Evolutionary conservation across 2,888 invertebrate species (phyloP), one percentile per base, ranked within the genome.

Genomic region (Carpatolechia fugitivella): DNA sequence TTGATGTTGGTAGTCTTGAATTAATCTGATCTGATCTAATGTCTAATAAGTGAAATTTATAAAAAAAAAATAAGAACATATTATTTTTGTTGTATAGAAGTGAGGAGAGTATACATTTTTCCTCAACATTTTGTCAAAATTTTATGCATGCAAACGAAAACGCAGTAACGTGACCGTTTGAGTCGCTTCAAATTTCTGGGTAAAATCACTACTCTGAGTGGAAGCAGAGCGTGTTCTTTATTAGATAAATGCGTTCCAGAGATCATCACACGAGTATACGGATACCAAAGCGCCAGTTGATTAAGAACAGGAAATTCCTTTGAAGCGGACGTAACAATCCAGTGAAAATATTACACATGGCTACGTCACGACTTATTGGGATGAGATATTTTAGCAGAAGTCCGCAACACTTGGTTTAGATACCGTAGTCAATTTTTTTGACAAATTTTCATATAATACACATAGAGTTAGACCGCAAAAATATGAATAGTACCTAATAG

Each of bases 251-350:
- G 68, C 62, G 60, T 74, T 75, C 66, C 82, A 80, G 76, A 77
- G 55, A 60, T 69, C 68, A 66, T 68, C 71, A 69, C 73, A 14
- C 16, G 74, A 73, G 71, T 79, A 11, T 14, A n/a, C 50, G 49
- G 31, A 20, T 14, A 76, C 79, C 74, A 75, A 82, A 74, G 70
- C 70, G 72, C 70, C 72, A 75, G 75, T 76, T 79, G 78, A 82
- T 82, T 78, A 72, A 73, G 77, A 76, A 70, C 84, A 81, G 82
- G 83, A 88, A 85, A 86, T 86, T 81, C 85, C 85, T 87, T 84
- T 84, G 84, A 84, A 77, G 76, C 33, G 14, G 10, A 30, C 80
- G 78, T 71, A 80, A 83, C 81, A 82, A 82, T 79, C 74, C 72
- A 74, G 74, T 72, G 79, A 80, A 82, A 85, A 82, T 80, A 81